These are phyloP conservation scores for Teleogryllus oceanicus DNA, from an alignment of 2,888 invertebrate species.

Conservation along the genomic window DNA sequence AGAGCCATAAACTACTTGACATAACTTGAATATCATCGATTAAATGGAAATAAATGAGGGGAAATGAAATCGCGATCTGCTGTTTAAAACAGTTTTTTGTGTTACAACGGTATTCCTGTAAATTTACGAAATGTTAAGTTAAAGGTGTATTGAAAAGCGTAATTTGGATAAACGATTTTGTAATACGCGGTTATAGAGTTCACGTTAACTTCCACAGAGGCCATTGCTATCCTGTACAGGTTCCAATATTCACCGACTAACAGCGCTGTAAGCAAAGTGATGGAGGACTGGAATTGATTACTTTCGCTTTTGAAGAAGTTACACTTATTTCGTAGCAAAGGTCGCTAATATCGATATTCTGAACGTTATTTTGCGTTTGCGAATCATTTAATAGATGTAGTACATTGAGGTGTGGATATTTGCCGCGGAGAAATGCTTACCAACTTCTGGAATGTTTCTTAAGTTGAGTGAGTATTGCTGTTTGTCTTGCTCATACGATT, in stretches of 20 bases:
- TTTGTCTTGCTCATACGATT: background rate
- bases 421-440: background rate
- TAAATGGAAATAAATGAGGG: no score
- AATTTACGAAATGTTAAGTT: no score
- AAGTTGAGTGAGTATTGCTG: background rate
- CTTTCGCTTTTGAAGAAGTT: conserved; percentile 23
- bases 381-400: background rate
- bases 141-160: no score
- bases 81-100: no score
- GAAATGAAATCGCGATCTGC: no score
- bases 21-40: no score
- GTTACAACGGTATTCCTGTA: no score
- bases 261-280: conserved; percentile 25
- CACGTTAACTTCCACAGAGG: background rate
- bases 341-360: background rate
- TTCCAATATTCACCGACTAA: conserved; percentile 22
- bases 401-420: background rate
- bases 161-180: no score
- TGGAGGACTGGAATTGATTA: conserved; percentile 31
- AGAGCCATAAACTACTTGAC: no score
- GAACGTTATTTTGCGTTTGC: background rate
- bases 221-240: background rate
- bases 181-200: no score
- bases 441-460: conserved; percentile 6
- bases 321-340: background rate